Percentiles rank a stretch among this genome's conserved stretches.
Conservation (phyloP, 2,113 vertebrate genomes). For the Myotis davidii region DNA sequence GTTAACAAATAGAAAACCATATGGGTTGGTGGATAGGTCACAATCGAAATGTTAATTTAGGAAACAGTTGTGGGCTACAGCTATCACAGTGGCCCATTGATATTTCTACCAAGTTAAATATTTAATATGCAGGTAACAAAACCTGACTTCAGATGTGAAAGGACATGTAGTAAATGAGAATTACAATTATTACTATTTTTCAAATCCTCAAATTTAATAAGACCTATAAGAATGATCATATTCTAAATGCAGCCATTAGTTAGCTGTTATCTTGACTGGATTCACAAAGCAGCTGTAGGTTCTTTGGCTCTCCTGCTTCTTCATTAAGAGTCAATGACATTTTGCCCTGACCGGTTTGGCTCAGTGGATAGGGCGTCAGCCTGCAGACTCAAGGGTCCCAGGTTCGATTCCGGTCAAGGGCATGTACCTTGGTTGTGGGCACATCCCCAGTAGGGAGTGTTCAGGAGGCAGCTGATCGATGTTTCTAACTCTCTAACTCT, state of each 20-base stretch:
- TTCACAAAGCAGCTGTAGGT: background rate
- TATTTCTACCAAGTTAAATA: background rate
- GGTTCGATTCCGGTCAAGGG: no score
- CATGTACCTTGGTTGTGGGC: no score
- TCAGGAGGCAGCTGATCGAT: no score
- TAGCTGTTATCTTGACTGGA: background rate
- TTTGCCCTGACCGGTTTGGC: no score
- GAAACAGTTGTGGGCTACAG: background rate
- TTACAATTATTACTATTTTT: background rate
- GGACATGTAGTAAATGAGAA: background rate
- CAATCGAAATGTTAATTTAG: background rate
- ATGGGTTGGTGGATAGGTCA: background rate
- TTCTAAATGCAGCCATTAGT: background rate
- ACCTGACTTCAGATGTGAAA: background rate
- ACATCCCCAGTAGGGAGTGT: no score
- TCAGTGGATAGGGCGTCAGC: no score
- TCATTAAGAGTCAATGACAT: background rate
- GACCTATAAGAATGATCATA: background rate
- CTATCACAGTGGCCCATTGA: background rate
- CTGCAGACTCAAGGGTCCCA: no score
- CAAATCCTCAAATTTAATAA: background rate
- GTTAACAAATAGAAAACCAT: background rate
- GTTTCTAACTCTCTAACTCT: no score
- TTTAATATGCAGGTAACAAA: background rate
- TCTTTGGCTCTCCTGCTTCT: background rate